phyloP scores from a whole-genome alignment of 2,797 vertebrate species.

The Pogonophryne albipinna region DNA sequence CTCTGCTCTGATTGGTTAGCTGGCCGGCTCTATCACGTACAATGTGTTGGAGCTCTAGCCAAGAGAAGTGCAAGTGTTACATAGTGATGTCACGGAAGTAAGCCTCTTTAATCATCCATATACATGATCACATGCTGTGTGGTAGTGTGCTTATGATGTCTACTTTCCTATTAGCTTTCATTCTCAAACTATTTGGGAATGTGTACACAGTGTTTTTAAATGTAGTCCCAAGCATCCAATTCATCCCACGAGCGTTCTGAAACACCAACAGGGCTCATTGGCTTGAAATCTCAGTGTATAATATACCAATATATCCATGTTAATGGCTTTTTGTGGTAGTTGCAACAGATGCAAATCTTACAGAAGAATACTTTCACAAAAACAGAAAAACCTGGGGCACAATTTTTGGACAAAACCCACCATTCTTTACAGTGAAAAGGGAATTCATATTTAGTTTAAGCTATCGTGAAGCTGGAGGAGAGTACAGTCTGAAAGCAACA shows the following conservation, averaged over 20 bases:
- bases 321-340: not conserved
- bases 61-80: too few relatives aligned
- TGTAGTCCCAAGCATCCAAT: not conserved
- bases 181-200: not conserved
- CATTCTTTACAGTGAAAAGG: slow-evolving; percentile 11
- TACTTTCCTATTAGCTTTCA: not conserved
- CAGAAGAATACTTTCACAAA: slow-evolving; percentile 17
- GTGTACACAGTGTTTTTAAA: not conserved
- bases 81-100: too few relatives aligned
- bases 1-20: too few relatives aligned
- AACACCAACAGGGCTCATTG: not conserved
- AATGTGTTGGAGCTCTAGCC: too few relatives aligned
- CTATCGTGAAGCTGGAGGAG: slow-evolving; percentile 20
- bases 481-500: slow-evolving; percentile 41
- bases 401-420: slow-evolving; percentile 22
- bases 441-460: slow-evolving; percentile 49
- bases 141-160: too few relatives aligned
- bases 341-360: not conserved
- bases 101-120: not conserved
- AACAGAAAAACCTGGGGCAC: slow-evolving; percentile 8
- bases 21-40: too few relatives aligned
- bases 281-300: not conserved
- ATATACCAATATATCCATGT: not conserved
- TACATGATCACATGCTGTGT: not conserved
- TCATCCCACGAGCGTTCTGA: not conserved